A percentile compares a stretch with the other conserved stretches of the same genome.
These are phyloP conservation scores for Aix galericulata DNA, from an alignment of 2,113 vertebrate genomes.

Conservation along the genomic window DNA sequence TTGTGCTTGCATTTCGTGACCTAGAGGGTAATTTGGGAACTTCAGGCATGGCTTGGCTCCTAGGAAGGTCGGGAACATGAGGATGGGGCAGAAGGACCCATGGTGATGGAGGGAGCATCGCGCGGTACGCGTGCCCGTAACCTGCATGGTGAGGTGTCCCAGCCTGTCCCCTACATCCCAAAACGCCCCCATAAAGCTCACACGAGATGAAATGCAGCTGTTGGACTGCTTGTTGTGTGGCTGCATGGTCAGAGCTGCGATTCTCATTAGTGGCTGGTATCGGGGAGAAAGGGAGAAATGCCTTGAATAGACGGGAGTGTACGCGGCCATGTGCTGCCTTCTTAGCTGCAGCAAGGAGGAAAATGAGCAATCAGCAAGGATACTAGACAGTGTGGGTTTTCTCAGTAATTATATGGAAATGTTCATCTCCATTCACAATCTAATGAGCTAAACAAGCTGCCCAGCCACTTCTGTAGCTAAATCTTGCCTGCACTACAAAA, in stretches of 20 bases:
- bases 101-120: background rate
- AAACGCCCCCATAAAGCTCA: background rate
- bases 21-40: background rate
- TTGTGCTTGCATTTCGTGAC: background rate
- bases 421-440: background rate
- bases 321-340: conserved; percentile 20
- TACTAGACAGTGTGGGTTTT: background rate
- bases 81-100: background rate
- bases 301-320: background rate
- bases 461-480: background rate
- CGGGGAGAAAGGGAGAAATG: background rate
- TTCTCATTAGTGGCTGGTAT: background rate
- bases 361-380: conserved; percentile 33
- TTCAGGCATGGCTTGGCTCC: background rate
- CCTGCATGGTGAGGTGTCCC: background rate
- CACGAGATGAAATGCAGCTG: background rate
- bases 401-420: background rate
- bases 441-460: background rate
- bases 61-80: background rate
- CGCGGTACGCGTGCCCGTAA: background rate
- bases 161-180: background rate
- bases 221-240: background rate
- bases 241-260: background rate
- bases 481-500: background rate
- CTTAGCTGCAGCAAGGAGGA: background rate